phyloP scores from a whole-genome alignment of 2,888 invertebrate species.

The Oegoconia quadripuncta region DNA sequence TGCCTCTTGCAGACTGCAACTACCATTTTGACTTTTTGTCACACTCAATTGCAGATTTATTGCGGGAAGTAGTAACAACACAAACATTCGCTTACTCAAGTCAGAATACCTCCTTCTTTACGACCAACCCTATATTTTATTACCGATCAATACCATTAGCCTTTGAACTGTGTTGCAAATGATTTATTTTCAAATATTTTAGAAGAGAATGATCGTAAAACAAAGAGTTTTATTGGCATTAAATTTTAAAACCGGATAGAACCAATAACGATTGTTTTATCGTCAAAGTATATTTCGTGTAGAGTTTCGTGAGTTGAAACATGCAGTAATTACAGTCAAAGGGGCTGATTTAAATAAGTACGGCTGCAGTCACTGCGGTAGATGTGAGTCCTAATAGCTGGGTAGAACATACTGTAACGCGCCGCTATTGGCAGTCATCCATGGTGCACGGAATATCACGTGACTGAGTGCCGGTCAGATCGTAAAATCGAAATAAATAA shows the following conservation, averaged over 20 bases:
- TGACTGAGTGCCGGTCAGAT: slow-evolving; percentile 30
- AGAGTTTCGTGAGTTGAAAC: slow-evolving; percentile 40
- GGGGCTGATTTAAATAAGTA: slow-evolving; percentile 47
- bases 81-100: slow-evolving; percentile 49
- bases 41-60: slow-evolving; percentile 60
- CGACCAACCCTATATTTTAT: slow-evolving; percentile 60
- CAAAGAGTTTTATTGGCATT: too few species aligned
- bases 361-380: slow-evolving; percentile 36
- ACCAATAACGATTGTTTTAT: too few species aligned
- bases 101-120: slow-evolving; percentile 59
- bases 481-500: too few species aligned
- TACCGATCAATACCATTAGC: slow-evolving; percentile 49
- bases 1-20: slow-evolving; percentile 51
- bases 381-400: slow-evolving; percentile 40
- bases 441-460: slow-evolving; percentile 57
- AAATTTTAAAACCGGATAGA: too few species aligned
- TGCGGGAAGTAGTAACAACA: slow-evolving; percentile 48
- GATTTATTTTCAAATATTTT: background rate
- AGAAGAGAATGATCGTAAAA: background rate
- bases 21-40: slow-evolving; percentile 52
- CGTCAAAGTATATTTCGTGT: background rate
- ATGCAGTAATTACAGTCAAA: slow-evolving; percentile 49
- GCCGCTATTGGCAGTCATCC: slow-evolving; percentile 56
- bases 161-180: slow-evolving; percentile 26
- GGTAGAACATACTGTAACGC: slow-evolving; percentile 42